Percentiles rank a stretch among this genome's conserved stretches.
Evolutionary conservation across 2,888 invertebrate species (phyloP).

Genomic region (Troides helena): DNA sequence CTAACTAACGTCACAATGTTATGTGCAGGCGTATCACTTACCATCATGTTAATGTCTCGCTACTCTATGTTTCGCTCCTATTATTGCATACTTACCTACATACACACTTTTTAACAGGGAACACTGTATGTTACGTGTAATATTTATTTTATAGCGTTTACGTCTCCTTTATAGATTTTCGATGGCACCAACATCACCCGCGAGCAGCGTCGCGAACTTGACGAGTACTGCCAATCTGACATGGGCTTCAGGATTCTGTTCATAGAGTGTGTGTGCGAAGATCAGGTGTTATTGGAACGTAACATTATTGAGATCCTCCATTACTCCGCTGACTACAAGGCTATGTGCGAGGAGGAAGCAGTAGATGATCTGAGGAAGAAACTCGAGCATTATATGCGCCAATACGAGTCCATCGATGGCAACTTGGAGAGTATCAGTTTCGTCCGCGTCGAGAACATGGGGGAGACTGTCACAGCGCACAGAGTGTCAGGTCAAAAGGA

Average conservation of each 20-base stretch:
- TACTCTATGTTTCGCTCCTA: no score
- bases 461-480: slow-evolving; percentile 85
- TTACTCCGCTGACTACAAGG: slow-evolving; percentile 92
- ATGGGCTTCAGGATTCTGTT: slow-evolving; percentile 93
- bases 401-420: slow-evolving; percentile 89
- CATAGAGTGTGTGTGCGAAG: slow-evolving; percentile 95
- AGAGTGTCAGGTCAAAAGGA: slow-evolving; percentile 89
- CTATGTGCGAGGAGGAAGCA: slow-evolving; percentile 88
- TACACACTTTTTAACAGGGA: no score
- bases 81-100: no score
- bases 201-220: slow-evolving; percentile 87
- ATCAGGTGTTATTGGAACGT: slow-evolving; percentile 75
- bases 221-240: slow-evolving; percentile 85
- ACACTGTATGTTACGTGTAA: background rate
- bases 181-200: slow-evolving; percentile 96
- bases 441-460: slow-evolving; percentile 76
- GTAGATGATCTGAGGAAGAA: slow-evolving; percentile 89
- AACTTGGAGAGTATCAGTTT: slow-evolving; percentile 77
- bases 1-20: no score
- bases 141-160: slow-evolving; percentile 25
- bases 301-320: slow-evolving; percentile 87
- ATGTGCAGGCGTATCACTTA: no score
- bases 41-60: no score
- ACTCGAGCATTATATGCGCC: slow-evolving; percentile 90
- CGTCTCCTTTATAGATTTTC: slow-evolving; percentile 83